Evolutionary conservation across 1,140 invertebrate species (phyloP), one percentile per base, ranked within the genome.

Genomic region (Coenobita brevimanus): DNA sequence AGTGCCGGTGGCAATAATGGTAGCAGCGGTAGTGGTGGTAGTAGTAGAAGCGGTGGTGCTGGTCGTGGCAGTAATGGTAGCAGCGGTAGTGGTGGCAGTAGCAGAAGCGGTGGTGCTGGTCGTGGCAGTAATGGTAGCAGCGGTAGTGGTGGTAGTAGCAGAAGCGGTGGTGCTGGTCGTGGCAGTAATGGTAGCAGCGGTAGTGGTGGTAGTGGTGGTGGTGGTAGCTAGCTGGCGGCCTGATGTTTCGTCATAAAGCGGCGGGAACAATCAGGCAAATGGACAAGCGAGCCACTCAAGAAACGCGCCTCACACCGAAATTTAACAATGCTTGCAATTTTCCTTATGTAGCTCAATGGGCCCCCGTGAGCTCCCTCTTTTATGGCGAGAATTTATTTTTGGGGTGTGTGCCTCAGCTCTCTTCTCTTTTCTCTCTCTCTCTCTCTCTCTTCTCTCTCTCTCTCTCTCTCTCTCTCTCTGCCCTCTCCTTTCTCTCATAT

Each of bases 321-420:
- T 87, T 87, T 87, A 87, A 87, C 85, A 87, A 87, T 87, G 85
- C 85, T 87, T 87, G 85, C 85, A 87, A 87, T 87, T 81, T 87
- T 87, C 85, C 85, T 87, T 87, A 87, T 87, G 85, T 87, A 87
- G 85, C 85, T 81, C 17, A 62, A 87, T 80, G 67, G 64, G 85
- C 76, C 76, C 62, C 8, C 57, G 76, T 46, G 43, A 80, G 85
- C 69, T 87, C 78, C 69, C 46, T 50, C 46, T 87, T 50, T 71
- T 87, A 71, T 82, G 64, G 62, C 67, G 33, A 82, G 62, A 71
- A 80, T 81, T 85, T 78, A 78, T 85, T 83, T 85, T 85, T 76
- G 69, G 57, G 71, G 60, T 24, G 13, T 75, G 27, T 54, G 38
- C 43, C 24, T 36, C 36, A 33, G 21, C 21, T 38, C 17, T 15